Base-by-base conservation (phyloP, 2,113 vertebrate genomes). In the Phrynosoma platyrhinos region DNA sequence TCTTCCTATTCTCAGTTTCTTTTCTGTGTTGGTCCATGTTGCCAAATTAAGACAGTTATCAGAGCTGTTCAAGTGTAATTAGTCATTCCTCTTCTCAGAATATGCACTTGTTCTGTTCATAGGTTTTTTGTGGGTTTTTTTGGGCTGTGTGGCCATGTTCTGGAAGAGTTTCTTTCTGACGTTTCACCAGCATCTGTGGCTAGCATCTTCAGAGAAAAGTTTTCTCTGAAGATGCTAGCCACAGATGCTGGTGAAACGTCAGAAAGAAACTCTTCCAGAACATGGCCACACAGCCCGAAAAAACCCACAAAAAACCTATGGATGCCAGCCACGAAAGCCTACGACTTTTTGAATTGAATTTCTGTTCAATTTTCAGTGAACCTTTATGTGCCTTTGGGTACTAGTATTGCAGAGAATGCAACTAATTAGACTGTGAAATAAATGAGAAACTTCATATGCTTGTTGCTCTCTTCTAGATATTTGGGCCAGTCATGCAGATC, bases 401-500 rank as follows among this genome's bases (percentile, higher is more conserved):
- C 30, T 52, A 52, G 10, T 10, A 36, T 36, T 42, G 23, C n/a
- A 79, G 16, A 55, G 21, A 80, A 71, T 27, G 21, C 62, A 69
- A 20, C 16, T 25, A 36, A 30, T 3, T 20, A 7, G 9, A 47
- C 52, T 7, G 2, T 47, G 1, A 69, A 77, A 69, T 32, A 53
- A 20, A n/a, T 10, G 21, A 40, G 9, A 84, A 69, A 23, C 10
- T 13, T 23, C 42, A 64, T 25, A 0, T 1, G 3, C 25, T 71
- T 0, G 62, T 5, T 80, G 87, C 7, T 91, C 87, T 77, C 71
- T 86, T 77, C 16, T 90, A 99, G 99, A 99, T 99, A 85, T 99
- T 99, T 58, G 99, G 99, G 58, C 99, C 99, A 0, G 99, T 99
- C 71, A 99, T 99, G 99, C 99, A 99, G 96, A 98, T 99, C 82